A percentile compares a stretch with the other conserved stretches of the same genome.
phyloP scores from a whole-genome alignment of 2,113 vertebrate species.

The Bostrychus sinensis region DNA sequence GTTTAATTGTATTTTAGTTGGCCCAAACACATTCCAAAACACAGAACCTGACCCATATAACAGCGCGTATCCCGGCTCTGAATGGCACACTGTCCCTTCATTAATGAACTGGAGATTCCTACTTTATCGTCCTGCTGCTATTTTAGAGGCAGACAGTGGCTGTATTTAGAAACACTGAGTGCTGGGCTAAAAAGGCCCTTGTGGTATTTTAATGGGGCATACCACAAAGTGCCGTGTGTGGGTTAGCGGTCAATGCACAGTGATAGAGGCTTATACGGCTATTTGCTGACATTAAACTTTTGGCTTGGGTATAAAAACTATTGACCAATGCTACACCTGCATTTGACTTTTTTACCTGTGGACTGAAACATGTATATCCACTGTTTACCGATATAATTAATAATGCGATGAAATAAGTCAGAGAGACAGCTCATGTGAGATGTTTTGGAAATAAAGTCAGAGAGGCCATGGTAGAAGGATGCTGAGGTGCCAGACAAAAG shows the following conservation, averaged over 20 bases:
- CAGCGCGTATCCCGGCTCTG: background rate
- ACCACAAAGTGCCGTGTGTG: background rate
- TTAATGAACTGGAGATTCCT: slow-evolving; percentile 10
- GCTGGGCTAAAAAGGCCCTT: background rate
- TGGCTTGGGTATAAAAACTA: background rate
- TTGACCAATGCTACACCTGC: background rate
- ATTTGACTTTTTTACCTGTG: background rate
- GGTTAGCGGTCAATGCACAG: slow-evolving; percentile 1
- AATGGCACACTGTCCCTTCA: background rate
- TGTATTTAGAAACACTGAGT: slow-evolving; percentile 11
- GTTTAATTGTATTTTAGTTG: background rate
- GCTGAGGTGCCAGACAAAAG: no score
- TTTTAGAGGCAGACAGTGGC: background rate
- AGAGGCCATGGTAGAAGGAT: no score
- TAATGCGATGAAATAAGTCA: no score
- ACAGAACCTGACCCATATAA: background rate
- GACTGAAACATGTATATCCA: no score
- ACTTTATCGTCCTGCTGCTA: slow-evolving; percentile 1
- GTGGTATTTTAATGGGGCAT: slow-evolving; percentile 8
- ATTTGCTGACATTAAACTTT: background rate
- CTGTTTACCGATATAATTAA: no score
- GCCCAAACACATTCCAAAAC: background rate
- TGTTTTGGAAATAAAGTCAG: no score
- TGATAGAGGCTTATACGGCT: background rate
- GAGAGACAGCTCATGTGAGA: no score